Evolutionary conservation across 2,888 invertebrate species (phyloP), one percentile per base, ranked within the genome.

Genomic region (Frankliniella intonsa): DNA sequence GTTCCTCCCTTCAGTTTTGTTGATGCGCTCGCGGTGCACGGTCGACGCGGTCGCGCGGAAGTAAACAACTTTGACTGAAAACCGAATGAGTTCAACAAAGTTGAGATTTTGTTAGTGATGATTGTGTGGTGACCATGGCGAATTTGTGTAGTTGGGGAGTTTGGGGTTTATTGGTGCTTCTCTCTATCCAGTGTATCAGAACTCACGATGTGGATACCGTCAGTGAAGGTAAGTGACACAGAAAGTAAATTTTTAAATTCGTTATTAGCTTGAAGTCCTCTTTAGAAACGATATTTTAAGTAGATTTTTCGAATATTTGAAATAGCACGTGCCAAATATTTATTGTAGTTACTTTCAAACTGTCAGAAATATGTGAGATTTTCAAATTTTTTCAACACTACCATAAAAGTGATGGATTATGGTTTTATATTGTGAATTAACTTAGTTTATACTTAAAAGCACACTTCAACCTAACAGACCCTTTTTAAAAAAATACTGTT

Each of bases 61-160:
- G n/a, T 25, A 22, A 76, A 25, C 55, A 76, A 3, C 69, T 25
- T 76, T 76, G 69, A 76, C 69, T 76, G 69, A 76, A 76, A 76
- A 25, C 22, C 25, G 69, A 25, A n/a, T 25, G 69, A 12, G 25
- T 12, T 76, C 22, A 8, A 76, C 9, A 55, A 55, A 76, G 69
- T 76, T 76, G 69, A 76, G 12, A n/a, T 76, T 9, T 76, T 25
- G 22, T 22, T 25, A 76, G 69, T 76, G 69, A 76, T 76, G 69
- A 76, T 76, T 76, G 69, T 76, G 69, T 76, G 69, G 69, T 76
- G 69, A 76, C 69, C 69, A 76, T 76, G 69, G 69, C 69, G 10
- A 25, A 25, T 76, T 76, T 76, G 69, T 76, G 69, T 25, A n/a
- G 25, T 25, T 76, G 69, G 69, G 69, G 69, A 76, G 69, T 76